phyloP scores from a whole-genome alignment of 2,113 vertebrate species.

The Thunnus thynnus region DNA sequence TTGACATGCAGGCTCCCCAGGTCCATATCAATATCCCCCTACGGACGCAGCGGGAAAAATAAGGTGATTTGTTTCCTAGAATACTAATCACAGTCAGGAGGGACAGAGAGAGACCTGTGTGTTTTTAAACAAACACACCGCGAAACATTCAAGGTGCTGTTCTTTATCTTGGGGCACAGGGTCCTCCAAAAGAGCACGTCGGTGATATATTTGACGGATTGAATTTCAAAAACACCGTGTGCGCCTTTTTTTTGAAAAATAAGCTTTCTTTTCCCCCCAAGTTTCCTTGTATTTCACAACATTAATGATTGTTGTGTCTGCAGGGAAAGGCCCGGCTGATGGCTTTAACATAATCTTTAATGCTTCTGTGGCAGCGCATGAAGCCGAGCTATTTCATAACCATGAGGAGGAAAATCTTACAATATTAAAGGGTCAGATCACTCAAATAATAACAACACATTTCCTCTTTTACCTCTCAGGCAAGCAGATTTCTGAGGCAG shows the following conservation, averaged over 20 bases:
- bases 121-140: slow-evolving; percentile 44
- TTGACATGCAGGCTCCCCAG: slow-evolving; percentile 69
- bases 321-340: not conserved
- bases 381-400: too few species aligned
- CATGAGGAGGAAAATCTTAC: too few species aligned
- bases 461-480: too few species aligned
- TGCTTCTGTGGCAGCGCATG: too few species aligned
- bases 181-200: slow-evolving; percentile 26
- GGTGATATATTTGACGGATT: slow-evolving; percentile 16
- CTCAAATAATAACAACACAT: too few species aligned
- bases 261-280: not conserved
- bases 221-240: slow-evolving; percentile 8
- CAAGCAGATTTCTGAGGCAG: too few species aligned
- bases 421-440: too few species aligned
- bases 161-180: slow-evolving; percentile 24
- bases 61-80: slow-evolving; percentile 69
- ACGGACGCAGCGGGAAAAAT: slow-evolving; percentile 56
- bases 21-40: slow-evolving; percentile 71
- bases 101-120: slow-evolving; percentile 15
- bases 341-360: not conserved
- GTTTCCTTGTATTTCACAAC: not conserved
- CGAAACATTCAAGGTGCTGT: slow-evolving; percentile 39
- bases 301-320: not conserved
- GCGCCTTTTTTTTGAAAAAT: slow-evolving; percentile 1
- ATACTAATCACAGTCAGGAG: slow-evolving; percentile 62